Evolutionary conservation across 2,797 vertebrate species (phyloP).

Genomic region (Psittacula derbiana): DNA sequence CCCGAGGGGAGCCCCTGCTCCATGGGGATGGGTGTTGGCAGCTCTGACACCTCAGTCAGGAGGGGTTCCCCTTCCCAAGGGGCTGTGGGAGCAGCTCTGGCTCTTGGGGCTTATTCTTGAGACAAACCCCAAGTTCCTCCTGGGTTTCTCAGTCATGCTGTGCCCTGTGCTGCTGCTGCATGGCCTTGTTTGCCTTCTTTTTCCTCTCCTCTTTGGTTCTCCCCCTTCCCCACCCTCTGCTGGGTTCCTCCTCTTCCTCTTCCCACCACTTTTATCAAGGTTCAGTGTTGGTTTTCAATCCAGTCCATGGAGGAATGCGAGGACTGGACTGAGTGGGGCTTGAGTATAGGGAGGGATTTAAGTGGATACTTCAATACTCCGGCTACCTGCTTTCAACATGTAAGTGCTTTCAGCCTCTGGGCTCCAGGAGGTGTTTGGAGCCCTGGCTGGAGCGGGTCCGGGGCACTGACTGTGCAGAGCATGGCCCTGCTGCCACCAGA

Average conservation of each 20-base stretch:
- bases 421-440: background rate
- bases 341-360: background rate
- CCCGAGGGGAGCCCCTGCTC: rapidly evolving
- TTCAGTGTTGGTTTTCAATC: background rate
- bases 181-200: background rate
- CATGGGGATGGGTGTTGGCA: rapidly evolving
- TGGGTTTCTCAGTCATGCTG: background rate
- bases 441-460: background rate
- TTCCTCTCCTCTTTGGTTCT: background rate
- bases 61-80: background rate
- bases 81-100: rapidly evolving
- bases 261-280: background rate
- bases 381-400: rapidly evolving
- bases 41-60: rapidly evolving
- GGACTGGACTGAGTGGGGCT: background rate
- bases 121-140: background rate
- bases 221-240: rapidly evolving
- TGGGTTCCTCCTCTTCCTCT: background rate
- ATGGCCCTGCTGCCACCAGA: background rate
- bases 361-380: background rate
- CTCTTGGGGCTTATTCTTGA: background rate
- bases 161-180: background rate
- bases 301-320: background rate
- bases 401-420: background rate
- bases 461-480: background rate